Evolutionary conservation across 1,140 invertebrate genomes (phyloP), one percentile per base, ranked within the genome.

Genomic region (Rhyacophila brunnea): DNA sequence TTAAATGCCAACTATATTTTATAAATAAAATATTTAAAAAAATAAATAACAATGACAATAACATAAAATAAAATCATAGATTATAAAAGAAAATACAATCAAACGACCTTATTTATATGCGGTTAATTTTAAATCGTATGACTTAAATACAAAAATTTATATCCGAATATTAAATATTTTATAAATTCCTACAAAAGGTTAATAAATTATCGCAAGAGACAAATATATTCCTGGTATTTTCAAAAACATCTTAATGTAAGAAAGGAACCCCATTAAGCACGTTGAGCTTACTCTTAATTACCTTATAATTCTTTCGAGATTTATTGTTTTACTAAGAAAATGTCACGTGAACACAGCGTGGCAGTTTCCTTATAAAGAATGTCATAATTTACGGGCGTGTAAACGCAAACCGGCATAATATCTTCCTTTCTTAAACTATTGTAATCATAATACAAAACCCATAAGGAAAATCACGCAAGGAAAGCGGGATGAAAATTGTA

Each of bases 401-500:
- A 44, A 63, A 54, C 49, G 52, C 52, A 55, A 60, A 60, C 47
- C 51, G 57, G 57, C 53, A 49, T 17, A 43, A 46, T 54, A 55
- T 59, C 55, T 58, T 63, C 62, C 57, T 51, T 64, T 64, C 62
- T 64, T 60, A 53, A 58, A 60, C 57, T 64, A 64, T 64, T 64
- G 62, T 64, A 49, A 58, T 64, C 62, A 60, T 58, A 57, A 64
- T 60, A 60, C 58, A 60, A 60, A 64, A 64, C 53, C 62, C 58
- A 64, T 60, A 60, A 53, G 62, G 58, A 53, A 48, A 45, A 32
- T 32, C 61, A 54, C 50, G 48, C 52, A 55, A 56, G 17, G 59
- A 38, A 15, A 28, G n/a, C 46, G 5, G 15, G 34, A 36, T 38
- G 35, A 14, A 23, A 43, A 18, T 23, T 44, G 23, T 45, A 45